These are phyloP conservation scores for Barnardius zonarius DNA, from an alignment of 2,113 vertebrate genomes.

Conservation along the genomic window DNA sequence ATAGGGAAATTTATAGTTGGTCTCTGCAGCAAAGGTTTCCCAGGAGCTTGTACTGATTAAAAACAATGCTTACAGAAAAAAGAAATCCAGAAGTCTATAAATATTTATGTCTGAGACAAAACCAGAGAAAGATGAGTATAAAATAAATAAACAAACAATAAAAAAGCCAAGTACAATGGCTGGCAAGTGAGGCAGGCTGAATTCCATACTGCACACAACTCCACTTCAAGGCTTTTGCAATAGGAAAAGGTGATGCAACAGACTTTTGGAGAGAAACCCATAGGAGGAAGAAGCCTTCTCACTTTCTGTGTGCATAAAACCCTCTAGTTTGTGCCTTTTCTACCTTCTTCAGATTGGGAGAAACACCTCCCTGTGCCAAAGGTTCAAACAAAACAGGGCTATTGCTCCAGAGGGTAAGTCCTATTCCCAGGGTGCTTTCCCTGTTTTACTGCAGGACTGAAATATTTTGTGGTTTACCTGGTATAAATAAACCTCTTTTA, in stretches of 20 bases:
- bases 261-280: background rate
- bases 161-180: constrained; percentile 11
- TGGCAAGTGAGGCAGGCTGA: constrained; percentile 7
- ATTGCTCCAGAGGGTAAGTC: background rate
- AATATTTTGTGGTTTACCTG: background rate
- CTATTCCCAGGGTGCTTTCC: background rate
- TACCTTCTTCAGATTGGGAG: background rate
- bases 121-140: constrained; percentile 36
- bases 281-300: background rate
- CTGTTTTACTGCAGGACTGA: background rate
- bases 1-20: background rate
- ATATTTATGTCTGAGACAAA: constrained; percentile 57
- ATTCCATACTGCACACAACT: background rate
- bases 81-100: constrained; percentile 46
- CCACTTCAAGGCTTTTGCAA: background rate
- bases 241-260: background rate
- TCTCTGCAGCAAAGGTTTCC: background rate
- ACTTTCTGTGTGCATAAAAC: background rate
- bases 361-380: background rate
- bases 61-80: background rate
- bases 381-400: background rate
- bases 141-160: background rate
- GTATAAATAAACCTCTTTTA: background rate
- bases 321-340: background rate
- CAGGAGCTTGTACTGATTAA: background rate